Base-by-base conservation (phyloP, 2,113 vertebrate species). In the Otocyon megalotis region DNA sequence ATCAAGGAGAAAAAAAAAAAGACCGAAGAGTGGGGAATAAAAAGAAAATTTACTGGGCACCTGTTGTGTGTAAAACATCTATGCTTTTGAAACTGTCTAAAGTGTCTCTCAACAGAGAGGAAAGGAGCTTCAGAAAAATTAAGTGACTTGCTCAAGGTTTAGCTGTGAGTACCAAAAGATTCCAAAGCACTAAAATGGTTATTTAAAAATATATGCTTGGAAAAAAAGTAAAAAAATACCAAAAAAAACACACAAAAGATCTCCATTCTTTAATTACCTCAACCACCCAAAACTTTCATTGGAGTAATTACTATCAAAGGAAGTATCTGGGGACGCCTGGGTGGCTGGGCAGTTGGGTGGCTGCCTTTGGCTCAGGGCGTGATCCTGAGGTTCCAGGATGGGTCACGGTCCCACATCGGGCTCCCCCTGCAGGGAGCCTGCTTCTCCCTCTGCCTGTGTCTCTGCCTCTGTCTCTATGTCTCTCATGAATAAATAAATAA, bases 171-270 rank as follows among this genome's bases (percentile, higher is more conserved):
- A 79, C 28, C 16, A 24, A 82, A 86, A 87, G 50, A 92, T 88
- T 94, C 22, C n/a, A 67, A 94, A 84, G 37, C 37, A 88, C 30
- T 35, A 96, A 62, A 92, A 94, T 50, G 22, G 24, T 60, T 60
- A 82, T 13, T 17, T 80, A 48, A 72, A 95, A 71, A 26, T 13
- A 72, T 72, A 26, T 22, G 17, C 37, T 14, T 53, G 5, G 20
- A 20, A 22, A 60, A 20, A 76, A 16, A 35, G 32, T 12, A n/a
- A 37, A 86, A 79, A 90, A 95, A 58, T 3, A 67, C 43, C 43
- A 7, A 43, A 43, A 43, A 43, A 43, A 43, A 1, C 43, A 43
- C 43, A 43, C 43, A 43, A 43, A 43, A 43, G 43, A 43, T 43
- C 1, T 74, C 58, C 22, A 88, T 67, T 93, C 54, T 77, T 88